Conservation (phyloP, 2,888 invertebrate species). For the Plagodis dolabraria region DNA sequence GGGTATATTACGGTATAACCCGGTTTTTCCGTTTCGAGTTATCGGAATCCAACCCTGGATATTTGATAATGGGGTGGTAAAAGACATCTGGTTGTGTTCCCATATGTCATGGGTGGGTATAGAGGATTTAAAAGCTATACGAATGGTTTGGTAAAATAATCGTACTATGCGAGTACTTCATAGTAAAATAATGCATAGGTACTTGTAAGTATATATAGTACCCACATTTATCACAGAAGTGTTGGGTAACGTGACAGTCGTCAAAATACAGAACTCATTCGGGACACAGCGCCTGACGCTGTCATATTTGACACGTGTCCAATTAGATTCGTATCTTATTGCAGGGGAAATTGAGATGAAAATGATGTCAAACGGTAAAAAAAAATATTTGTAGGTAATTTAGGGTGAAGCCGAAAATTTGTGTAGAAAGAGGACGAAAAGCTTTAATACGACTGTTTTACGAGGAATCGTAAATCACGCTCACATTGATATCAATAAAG, state of each 20-base stretch:
- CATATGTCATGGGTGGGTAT: constrained; percentile 25
- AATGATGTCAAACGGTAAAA: constrained; percentile 36
- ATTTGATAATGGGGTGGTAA: constrained; percentile 29
- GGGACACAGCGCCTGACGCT: constrained; percentile 39
- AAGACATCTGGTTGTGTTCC: constrained; percentile 20
- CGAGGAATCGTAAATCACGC: constrained; percentile 21
- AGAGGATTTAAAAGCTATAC: background rate
- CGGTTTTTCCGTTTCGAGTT: constrained; percentile 27
- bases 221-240: constrained; percentile 22
- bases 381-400: constrained; percentile 32
- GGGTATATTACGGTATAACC: constrained; percentile 30
- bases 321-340: constrained; percentile 51
- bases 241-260: constrained; percentile 37
- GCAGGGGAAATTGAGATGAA: constrained; percentile 41
- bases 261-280: constrained; percentile 46
- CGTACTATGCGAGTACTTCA: background rate
- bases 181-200: background rate
- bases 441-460: constrained; percentile 22
- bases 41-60: constrained; percentile 27
- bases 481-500: constrained; percentile 13
- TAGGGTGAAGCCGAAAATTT: constrained; percentile 25
- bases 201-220: background rate
- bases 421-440: constrained; percentile 18
- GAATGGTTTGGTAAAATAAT: constrained; percentile 1
- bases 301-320: constrained; percentile 52